Evolutionary conservation across 2,888 invertebrate genomes (phyloP), one percentile per base, ranked within the genome.

Genomic region (Hemistola chrysoprasaria): DNA sequence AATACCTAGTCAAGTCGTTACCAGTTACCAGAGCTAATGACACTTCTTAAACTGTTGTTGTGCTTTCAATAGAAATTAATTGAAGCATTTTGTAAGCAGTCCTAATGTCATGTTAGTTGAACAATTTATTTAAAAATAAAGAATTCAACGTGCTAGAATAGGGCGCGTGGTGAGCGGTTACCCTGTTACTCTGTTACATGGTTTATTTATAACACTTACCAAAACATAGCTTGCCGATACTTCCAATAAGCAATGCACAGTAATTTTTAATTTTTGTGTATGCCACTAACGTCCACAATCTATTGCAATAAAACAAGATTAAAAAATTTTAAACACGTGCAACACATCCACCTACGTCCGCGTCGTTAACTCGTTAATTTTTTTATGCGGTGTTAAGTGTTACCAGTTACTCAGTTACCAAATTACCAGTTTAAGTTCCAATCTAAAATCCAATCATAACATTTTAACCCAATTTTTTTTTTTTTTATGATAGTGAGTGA

Each of bases 291-390:
- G 10, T 32, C 25, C 26, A 27, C 31, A 36, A 32, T 22, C 24
- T 25, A 42, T 11, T 40, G 33, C 39, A 42, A 11, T 35, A 43
- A 11, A 40, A 34, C 28, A 37, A 43, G 28, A 28, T 28, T 11
- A 9, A 10, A 42, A 36, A 47, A 24, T 9, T 16, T 61, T 62
- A n/a, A n/a, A 59, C 69, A 70, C 67, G 61, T 62, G 64, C 65
- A 47, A 62, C 62, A 68, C 77, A 53, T 65, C 73, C 72, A 37
- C 65, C 62, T 55, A 51, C 53, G 47, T 35, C 53, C 62, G 62
- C 65, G 62, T 60, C 69, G 62, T 65, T 68, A 66, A 56, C 65
- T 67, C 55, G 62, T 65, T 62, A 65, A 59, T 53, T 41, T 36
- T 53, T 39, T 25, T 6, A 11, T 3, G 1, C 16, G 22, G n/a